Percentiles rank a stretch among this genome's conserved stretches.
Evolutionary conservation across 2,888 invertebrate species (phyloP).

Genomic region (Chymomyza fuscimana): DNA sequence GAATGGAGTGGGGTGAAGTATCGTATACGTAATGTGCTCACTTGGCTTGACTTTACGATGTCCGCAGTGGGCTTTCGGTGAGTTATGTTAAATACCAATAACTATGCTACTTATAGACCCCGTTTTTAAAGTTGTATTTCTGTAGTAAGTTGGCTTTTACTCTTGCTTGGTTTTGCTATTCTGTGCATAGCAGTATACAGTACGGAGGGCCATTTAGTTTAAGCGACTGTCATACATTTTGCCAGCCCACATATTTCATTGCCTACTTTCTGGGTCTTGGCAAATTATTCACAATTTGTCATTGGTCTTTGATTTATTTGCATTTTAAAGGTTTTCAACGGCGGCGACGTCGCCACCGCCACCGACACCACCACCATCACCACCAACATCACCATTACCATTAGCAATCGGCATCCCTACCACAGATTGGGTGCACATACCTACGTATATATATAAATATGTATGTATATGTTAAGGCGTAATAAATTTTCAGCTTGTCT

Average conservation of each 20-base stretch:
- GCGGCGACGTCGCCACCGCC: constrained; percentile 56
- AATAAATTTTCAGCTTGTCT: constrained; percentile 43
- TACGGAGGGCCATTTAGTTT: constrained; percentile 57
- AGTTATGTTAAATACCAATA: constrained; percentile 1
- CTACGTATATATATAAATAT: background rate
- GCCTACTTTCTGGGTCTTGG: constrained; percentile 60
- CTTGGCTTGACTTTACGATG: constrained; percentile 59
- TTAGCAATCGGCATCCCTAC: background rate
- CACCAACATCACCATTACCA: background rate
- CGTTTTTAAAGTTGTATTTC: background rate
- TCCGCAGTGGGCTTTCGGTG: constrained; percentile 56
- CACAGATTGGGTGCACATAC: background rate
- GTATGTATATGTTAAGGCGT: constrained; percentile 2
- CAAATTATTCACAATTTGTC: constrained; percentile 74
- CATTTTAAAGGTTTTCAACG: constrained; percentile 74
- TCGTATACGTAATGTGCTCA: constrained; percentile 55
- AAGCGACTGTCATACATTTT: constrained; percentile 69
- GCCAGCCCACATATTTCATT: constrained; percentile 65
- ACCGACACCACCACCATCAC: background rate
- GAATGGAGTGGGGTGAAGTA: constrained; percentile 13
- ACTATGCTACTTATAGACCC: background rate
- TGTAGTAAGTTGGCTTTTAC: constrained; percentile 17
- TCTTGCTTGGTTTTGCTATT: constrained; percentile 2
- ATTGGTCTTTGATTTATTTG: constrained; percentile 74
- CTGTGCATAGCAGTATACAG: background rate